Percentiles rank a stretch among this genome's conserved stretches.
Evolutionary conservation across 2,797 vertebrate species (phyloP).

Genomic region (Hydrophis major): DNA sequence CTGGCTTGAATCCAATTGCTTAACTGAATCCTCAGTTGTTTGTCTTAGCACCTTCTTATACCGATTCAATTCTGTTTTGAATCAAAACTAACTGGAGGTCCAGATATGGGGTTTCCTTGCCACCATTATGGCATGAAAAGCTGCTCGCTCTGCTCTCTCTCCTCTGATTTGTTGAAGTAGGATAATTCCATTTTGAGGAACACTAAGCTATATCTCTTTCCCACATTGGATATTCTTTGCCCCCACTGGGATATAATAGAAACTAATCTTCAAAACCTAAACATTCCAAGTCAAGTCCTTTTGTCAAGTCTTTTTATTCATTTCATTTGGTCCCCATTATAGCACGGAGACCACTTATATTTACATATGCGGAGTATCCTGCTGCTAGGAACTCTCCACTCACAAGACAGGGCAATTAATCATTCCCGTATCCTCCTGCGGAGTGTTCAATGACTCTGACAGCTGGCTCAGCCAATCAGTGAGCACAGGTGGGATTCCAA

Average conservation of each 20-base stretch:
- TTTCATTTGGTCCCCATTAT: constrained; percentile 74
- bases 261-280: constrained; percentile 70
- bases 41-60: background rate
- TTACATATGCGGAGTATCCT: constrained; percentile 89
- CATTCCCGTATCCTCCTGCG: constrained; percentile 88
- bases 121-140: background rate
- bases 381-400: constrained; percentile 85
- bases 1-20: background rate
- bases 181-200: constrained; percentile 28
- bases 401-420: constrained; percentile 96
- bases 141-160: rapidly evolving
- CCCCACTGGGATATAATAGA: constrained; percentile 68
- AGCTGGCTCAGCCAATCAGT: constrained; percentile 77
- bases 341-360: constrained; percentile 82
- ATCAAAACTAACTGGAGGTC: constrained; percentile 16
- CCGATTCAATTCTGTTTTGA: constrained; percentile 21
- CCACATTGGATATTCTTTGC: constrained; percentile 56
- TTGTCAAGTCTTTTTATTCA: constrained; percentile 79
- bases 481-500: constrained; percentile 86
- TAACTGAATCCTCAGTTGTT: background rate
- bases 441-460: constrained; percentile 81
- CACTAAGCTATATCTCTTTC: constrained; percentile 51
- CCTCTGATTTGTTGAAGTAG: background rate
- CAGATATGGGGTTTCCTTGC: background rate
- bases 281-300: constrained; percentile 63